Conservation (phyloP, 1,140 invertebrate species). For the Aphaenogaster rudis region DNA sequence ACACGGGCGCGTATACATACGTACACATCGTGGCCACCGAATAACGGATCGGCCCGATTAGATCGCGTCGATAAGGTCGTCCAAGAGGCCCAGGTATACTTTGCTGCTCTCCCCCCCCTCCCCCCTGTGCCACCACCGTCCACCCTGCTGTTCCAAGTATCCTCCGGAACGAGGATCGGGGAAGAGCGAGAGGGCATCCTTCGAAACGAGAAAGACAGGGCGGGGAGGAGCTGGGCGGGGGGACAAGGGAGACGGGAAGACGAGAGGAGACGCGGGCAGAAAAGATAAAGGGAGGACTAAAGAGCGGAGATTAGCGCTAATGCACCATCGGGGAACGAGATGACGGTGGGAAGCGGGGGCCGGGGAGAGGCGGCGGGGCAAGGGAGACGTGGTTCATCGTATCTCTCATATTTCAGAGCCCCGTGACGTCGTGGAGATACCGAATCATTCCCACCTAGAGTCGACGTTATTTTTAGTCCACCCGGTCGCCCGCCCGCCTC, state of each 20-base stretch:
- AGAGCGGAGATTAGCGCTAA: conserved; percentile 87
- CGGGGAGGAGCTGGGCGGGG: not conserved
- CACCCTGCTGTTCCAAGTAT: conserved; percentile 9
- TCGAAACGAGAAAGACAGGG: conserved; percentile 45
- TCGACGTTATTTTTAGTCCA: conserved; percentile 83
- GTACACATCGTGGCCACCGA: conserved; percentile 72
- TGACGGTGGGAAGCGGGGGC: conserved; percentile 64
- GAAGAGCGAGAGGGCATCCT: not conserved
- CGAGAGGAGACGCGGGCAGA: conserved; percentile 75
- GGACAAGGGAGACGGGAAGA: conserved; percentile 47
- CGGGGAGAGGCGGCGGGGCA: not conserved
- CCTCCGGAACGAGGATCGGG: conserved; percentile 12
- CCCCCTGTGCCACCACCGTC: not conserved
- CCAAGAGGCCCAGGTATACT: conserved; percentile 58
- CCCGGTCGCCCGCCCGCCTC: not conserved
- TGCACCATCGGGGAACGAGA: conserved; percentile 86
- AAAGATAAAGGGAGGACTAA: conserved; percentile 87
- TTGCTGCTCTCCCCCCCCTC: not conserved
- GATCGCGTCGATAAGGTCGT: conserved; percentile 80
- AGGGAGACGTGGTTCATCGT: conserved; percentile 84
- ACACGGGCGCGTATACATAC: not conserved
- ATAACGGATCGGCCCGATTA: conserved; percentile 86
- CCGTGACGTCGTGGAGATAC: conserved; percentile 86
- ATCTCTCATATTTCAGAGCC: conserved; percentile 87
- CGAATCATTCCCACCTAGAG: conserved; percentile 86